Evolutionary conservation across 2,797 vertebrate genomes (phyloP), one percentile per base, ranked within the genome.

Genomic region (Urosaurus nigricauda): DNA sequence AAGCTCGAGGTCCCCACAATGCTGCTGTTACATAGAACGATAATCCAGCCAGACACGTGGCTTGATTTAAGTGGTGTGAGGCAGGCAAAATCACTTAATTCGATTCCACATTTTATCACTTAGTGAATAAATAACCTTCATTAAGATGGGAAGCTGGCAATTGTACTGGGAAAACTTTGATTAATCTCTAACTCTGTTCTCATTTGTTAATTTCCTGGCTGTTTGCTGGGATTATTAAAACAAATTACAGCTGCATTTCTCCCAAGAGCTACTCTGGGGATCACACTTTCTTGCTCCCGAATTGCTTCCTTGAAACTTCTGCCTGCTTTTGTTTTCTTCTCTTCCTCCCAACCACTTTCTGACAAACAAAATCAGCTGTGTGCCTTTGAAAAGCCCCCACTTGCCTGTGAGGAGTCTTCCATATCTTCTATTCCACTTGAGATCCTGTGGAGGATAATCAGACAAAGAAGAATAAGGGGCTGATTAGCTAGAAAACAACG

Each of bases 91-190:
- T 83, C 92, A 91, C 93, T 96, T 96, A 92, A 75, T 95, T 93
- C n/a, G 5, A 95, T 95, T 94, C 94, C 40, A 85, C 87, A 73
- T 93, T 92, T 90, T 89, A 87, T 92, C 60, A 0, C 87, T 90
- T 2, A 68, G 94, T 75, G 91, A 96, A 97, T 97, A 97, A 97
- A 98, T 97, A 96, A 96, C 96, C 96, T 97, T 97, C 97, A 95
- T 94, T 92, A 87, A 73, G 94, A 40, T 1, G 2, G 92, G 94
- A 93, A 94, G 90, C 92, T 84, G 91, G 92, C 92, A 92, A 89
- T 77, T 0, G 65, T 93, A 94, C 0, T 58, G 91, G 93, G 95
- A 92, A 92, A 1, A 24, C 94, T 95, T 94, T 95, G 95, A 95
- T 97, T 95, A 92, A 96, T 96, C 95, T 89, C 51, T 79, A 2